Percentiles rank a stretch among this genome's conserved stretches.
These are phyloP conservation scores for Callipepla squamata DNA, from an alignment of 2,113 vertebrate genomes.

Conservation along the genomic window DNA sequence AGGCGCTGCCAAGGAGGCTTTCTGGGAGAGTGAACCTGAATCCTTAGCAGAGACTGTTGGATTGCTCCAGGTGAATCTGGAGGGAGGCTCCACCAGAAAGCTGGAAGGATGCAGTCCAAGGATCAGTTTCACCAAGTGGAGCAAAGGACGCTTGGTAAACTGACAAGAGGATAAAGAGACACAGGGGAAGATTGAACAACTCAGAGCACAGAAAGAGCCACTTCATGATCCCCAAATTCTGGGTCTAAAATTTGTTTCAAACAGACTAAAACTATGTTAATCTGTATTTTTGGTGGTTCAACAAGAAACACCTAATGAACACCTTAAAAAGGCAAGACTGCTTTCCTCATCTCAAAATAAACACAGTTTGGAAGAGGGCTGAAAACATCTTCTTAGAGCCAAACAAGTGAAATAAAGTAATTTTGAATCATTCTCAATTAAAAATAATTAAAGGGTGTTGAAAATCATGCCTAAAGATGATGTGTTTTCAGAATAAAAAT, in stretches of 20 bases:
- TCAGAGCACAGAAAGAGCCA: background rate
- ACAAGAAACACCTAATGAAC: background rate
- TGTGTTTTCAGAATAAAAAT: background rate
- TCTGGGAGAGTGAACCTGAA: background rate
- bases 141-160: background rate
- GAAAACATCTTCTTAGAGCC: background rate
- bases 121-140: background rate
- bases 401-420: slow-evolving; percentile 25
- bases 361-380: background rate
- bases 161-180: background rate
- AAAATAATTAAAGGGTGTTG: slow-evolving; percentile 42
- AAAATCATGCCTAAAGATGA: background rate
- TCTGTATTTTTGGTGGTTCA: background rate
- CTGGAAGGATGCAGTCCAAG: background rate
- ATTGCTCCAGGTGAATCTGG: background rate
- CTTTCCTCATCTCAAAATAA: background rate
- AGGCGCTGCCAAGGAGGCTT: background rate
- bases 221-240: background rate
- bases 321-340: background rate
- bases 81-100: background rate
- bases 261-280: background rate
- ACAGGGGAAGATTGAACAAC: background rate
- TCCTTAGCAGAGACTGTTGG: background rate
- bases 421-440: slow-evolving; percentile 27
- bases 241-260: background rate